A percentile compares a stretch with the other conserved stretches of the same genome.
These are phyloP conservation scores for Brassicogethes aeneus DNA, from an alignment of 2,888 invertebrate genomes.

Conservation along the genomic window DNA sequence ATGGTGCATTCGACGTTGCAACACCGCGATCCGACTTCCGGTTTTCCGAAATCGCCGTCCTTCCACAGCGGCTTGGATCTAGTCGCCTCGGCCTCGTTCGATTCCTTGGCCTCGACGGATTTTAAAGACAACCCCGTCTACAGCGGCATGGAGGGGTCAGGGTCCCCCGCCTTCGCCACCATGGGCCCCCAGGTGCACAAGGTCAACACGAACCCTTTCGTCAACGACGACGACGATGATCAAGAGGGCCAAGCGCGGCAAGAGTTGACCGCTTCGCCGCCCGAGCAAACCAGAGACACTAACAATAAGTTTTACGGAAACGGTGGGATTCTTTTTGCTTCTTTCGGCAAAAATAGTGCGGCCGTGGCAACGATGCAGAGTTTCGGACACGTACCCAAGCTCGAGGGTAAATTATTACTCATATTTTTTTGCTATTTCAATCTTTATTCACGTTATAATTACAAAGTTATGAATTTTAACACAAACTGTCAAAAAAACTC, in stretches of 20 bases:
- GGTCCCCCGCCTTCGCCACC: background rate
- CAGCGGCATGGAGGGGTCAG: background rate
- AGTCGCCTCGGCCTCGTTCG: constrained; percentile 53
- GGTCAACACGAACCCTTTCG: background rate
- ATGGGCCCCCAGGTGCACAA: background rate
- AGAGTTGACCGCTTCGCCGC: too few species aligned
- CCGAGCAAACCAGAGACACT: background rate
- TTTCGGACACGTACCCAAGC: constrained; percentile 33
- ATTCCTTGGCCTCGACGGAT: constrained; percentile 41
- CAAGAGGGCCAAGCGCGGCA: background rate
- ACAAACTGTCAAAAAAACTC: too few species aligned
- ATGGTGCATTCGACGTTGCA: too few species aligned
- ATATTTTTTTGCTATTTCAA: too few species aligned
- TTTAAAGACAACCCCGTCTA: background rate
- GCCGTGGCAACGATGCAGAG: constrained; percentile 26
- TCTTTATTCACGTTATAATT: too few species aligned
- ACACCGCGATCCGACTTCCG: constrained; percentile 30
- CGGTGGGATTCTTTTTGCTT: background rate
- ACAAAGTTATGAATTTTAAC: too few species aligned
- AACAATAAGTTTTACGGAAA: background rate
- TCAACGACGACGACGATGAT: background rate
- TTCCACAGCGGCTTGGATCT: constrained; percentile 80
- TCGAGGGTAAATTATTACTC: constrained; percentile 21
- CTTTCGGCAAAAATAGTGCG: constrained; percentile 10
- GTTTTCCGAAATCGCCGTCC: constrained; percentile 80